Evolutionary conservation across 2,113 vertebrate genomes (phyloP), one percentile per base, ranked within the genome.

Genomic region (Protobothrops flavoviridis): DNA sequence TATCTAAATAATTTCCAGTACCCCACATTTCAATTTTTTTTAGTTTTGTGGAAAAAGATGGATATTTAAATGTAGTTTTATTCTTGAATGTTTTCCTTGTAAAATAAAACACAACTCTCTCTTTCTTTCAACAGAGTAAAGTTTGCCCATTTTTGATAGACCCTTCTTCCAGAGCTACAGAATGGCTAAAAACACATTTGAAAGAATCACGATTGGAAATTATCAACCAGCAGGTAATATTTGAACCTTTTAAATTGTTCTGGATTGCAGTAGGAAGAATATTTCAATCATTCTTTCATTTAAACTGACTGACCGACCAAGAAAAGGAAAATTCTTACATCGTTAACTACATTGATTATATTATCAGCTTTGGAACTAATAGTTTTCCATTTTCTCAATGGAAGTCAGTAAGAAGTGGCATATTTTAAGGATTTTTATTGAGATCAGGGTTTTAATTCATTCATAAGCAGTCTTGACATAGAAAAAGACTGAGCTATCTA

Each of bases 101-200:
- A 92, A 90, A 59, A 59, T 56, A 93, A 91, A 91, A 85, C 21
- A 39, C 39, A 39, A 85, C 24, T 50, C 56, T 87, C 48, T 91
- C 59, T 94, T 93, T 52, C 92, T 29, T 90, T 21, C 4, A 0
- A 90, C 93, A 99, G 99, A 99, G 99, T 96, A 98, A 98, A 85
- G 98, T 99, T 23, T 99, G 98, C 95, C 99, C 99, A 0, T 99
- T 99, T 97, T 97, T 99, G 95, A 99, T 99, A 43, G 99, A 99
- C 90, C 99, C 99, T 6, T 99, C 99, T 64, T 99, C 99, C 59
- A 98, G 98, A 89, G 99, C 99, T 88, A 99, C 99, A 53, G 98
- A 99, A 94, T 99, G 99, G 99, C 94, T 99, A 87, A 98, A 98
- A 94, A 98, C 97, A 61, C 99, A 99, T 97, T 98, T 99, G 91